A percentile compares a stretch with the other conserved stretches of the same genome.
Conservation (phyloP, 30 jellyfish, hydroid and myxozoan genomes). For the Aurelia coerulea region DNA sequence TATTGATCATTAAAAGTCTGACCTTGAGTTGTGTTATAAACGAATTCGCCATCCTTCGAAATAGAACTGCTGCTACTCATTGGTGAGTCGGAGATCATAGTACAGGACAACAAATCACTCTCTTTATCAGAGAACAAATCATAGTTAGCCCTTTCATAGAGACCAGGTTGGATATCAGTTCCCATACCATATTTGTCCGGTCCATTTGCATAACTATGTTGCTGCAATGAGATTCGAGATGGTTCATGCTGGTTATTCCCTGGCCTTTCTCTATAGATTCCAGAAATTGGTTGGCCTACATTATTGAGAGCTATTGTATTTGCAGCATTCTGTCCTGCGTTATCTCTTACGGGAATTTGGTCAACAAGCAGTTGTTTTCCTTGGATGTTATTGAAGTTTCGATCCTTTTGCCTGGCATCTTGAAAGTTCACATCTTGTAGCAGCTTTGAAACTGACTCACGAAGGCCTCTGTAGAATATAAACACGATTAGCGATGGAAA, state of each 20-base stretch:
- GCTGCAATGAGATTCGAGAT: background rate
- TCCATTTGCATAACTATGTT: background rate
- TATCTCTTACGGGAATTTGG: background rate
- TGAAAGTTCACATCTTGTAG: conserved; percentile 48
- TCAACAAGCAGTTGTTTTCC: background rate
- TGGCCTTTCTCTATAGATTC: background rate
- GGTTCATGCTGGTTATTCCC: background rate
- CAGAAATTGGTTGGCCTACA: background rate
- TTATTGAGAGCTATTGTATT: background rate
- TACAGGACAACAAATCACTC: conserved; percentile 19
- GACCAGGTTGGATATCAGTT: background rate
- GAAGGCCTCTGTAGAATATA: conserved; percentile 46
- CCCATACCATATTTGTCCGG: background rate
- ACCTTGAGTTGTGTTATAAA: background rate
- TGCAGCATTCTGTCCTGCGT: too few relatives aligned
- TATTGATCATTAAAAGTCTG: conserved; percentile 33
- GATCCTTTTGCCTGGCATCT: conserved; percentile 24
- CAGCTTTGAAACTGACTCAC: conserved; percentile 56
- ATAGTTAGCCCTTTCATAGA: background rate
- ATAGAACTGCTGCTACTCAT: background rate
- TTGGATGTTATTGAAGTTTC: background rate
- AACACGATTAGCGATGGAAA: background rate
- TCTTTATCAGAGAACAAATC: conserved; percentile 7
- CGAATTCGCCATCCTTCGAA: conserved; percentile 1
- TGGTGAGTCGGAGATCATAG: conserved; percentile 20